Conservation (phyloP, 2,888 invertebrate genomes). For the Eupithecia centaureata region DNA sequence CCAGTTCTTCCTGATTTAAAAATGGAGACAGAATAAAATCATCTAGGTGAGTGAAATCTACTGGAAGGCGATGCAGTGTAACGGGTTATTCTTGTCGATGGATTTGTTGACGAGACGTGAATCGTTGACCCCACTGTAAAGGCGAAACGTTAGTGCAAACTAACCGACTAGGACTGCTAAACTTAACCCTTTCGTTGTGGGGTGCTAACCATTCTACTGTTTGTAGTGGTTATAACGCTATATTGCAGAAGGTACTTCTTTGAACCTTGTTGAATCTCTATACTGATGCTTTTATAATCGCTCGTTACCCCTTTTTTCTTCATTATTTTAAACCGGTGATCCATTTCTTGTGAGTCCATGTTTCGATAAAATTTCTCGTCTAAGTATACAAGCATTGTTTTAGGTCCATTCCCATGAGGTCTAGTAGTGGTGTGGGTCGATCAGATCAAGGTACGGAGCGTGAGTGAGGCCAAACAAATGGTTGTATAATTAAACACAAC, state of each 20-base stretch:
- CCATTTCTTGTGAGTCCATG: too few species aligned
- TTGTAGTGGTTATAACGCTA: neutral
- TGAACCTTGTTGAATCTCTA: neutral
- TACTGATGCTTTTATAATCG: neutral
- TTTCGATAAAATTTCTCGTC: too few species aligned
- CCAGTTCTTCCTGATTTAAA: conserved; percentile 43
- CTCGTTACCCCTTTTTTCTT: neutral
- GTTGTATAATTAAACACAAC: conserved; percentile 14
- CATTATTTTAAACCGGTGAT: too few species aligned
- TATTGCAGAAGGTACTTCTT: neutral
- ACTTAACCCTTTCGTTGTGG: conserved; percentile 29
- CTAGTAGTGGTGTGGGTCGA: neutral
- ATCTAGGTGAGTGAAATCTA: conserved; percentile 75
- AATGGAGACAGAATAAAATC: conserved; percentile 58
- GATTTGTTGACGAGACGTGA: conserved; percentile 81
- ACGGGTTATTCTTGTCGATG: conserved; percentile 83
- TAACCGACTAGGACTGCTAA: conserved; percentile 56
- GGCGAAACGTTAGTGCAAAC: conserved; percentile 72
- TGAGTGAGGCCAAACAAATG: conserved; percentile 4
- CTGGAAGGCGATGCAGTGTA: conserved; percentile 77
- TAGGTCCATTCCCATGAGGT: neutral
- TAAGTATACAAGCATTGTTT: neutral
- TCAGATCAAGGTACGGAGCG: neutral
- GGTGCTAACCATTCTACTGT: conserved; percentile 20
- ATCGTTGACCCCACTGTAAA: conserved; percentile 77